A percentile compares a stretch with the other conserved stretches of the same genome.
Conservation (phyloP, 2,888 invertebrate species). For the Cacoxenus indagator region DNA sequence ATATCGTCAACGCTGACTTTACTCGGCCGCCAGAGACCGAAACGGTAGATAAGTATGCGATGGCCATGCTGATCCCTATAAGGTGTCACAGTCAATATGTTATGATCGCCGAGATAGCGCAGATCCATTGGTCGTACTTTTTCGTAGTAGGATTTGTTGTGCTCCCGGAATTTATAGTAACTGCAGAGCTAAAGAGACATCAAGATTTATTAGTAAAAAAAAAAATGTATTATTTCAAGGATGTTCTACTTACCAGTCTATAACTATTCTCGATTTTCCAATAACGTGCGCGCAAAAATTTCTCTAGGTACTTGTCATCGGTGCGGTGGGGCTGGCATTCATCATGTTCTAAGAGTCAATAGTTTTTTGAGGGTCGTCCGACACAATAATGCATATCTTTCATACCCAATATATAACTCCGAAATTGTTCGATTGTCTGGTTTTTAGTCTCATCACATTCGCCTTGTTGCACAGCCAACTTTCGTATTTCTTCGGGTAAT, state of each 20-base stretch:
- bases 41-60: slow-evolving; percentile 78
- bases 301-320: slow-evolving; percentile 81
- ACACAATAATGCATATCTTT: neutral
- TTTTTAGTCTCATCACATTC: slow-evolving; percentile 80
- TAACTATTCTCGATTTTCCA: slow-evolving; percentile 82
- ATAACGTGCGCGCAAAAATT: slow-evolving; percentile 81
- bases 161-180: slow-evolving; percentile 82
- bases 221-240: slow-evolving; percentile 4
- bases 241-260: slow-evolving; percentile 76
- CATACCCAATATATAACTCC: slow-evolving; percentile 81
- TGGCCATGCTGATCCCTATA: slow-evolving; percentile 83
- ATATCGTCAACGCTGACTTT: slow-evolving; percentile 77
- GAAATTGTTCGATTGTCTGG: slow-evolving; percentile 79
- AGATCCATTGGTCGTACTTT: slow-evolving; percentile 78
- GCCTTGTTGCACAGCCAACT: slow-evolving; percentile 77
- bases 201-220: neutral
- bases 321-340: slow-evolving; percentile 82
- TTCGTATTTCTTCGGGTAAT: slow-evolving; percentile 77
- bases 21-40: slow-evolving; percentile 84
- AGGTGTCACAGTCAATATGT: slow-evolving; percentile 80
- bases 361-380: neutral
- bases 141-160: slow-evolving; percentile 78
- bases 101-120: slow-evolving; percentile 77
- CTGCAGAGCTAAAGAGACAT: slow-evolving; percentile 73
- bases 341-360: slow-evolving; percentile 76